These are phyloP conservation scores for Xestia xanthographa DNA, from an alignment of 2,888 invertebrate species.

Conservation along the genomic window DNA sequence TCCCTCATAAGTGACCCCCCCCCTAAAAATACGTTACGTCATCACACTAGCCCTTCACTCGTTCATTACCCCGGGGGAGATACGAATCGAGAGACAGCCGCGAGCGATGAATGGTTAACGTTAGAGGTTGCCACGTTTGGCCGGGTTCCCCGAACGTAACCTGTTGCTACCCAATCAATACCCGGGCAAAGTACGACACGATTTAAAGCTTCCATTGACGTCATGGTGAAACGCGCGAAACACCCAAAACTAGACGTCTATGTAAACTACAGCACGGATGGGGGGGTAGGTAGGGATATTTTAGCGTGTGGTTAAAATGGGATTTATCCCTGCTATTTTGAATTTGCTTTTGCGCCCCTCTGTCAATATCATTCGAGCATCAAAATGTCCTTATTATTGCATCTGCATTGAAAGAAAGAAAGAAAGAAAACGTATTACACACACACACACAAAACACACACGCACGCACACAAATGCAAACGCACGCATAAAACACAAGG, in stretches of 20 bases:
- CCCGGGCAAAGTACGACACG: constrained; percentile 9
- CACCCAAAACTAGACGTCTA: neutral
- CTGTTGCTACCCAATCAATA: constrained; percentile 57
- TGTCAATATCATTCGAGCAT: neutral
- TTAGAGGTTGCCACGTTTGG: constrained; percentile 16
- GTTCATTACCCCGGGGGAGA: constrained; percentile 4
- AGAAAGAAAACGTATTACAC: too few species aligned
- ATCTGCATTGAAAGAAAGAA: neutral
- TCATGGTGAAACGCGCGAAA: neutral
- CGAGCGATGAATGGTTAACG: constrained; percentile 19
- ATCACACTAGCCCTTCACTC: neutral
- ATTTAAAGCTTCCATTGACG: neutral
- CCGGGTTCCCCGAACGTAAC: constrained; percentile 30
- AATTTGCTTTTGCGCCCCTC: neutral
- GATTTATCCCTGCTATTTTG: neutral
- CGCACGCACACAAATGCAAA: too few species aligned
- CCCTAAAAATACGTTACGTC: constrained; percentile 9
- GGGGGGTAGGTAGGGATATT: neutral
- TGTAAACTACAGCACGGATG: neutral
- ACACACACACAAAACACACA: too few species aligned
- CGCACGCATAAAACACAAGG: too few species aligned
- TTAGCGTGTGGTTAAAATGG: neutral
- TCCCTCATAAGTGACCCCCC: neutral
- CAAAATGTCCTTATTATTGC: too few species aligned
- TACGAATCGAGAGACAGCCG: neutral